Percentiles rank a stretch among this genome's conserved stretches.
These are phyloP conservation scores for Pseudorhombus dupliciocellatus DNA, from an alignment of 2,113 vertebrate species.

Conservation along the genomic window DNA sequence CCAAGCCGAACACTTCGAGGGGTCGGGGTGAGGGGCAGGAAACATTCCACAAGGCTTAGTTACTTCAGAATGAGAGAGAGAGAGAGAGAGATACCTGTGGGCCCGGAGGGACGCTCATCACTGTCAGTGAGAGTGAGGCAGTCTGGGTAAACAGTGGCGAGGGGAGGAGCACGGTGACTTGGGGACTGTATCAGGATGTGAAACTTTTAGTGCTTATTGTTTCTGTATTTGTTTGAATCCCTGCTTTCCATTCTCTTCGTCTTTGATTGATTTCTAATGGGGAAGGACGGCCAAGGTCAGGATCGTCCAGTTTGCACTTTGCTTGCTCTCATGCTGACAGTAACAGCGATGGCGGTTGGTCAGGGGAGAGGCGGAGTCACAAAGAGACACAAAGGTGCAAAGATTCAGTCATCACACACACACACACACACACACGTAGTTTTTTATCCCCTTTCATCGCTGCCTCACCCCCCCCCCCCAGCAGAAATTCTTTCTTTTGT, in stretches of 20 bases:
- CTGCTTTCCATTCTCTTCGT: background rate
- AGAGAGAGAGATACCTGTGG: slow-evolving; percentile 44
- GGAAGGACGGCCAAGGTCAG: background rate
- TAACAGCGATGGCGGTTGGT: slow-evolving; percentile 5
- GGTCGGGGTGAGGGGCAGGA: slow-evolving; percentile 42
- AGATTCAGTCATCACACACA: slow-evolving; percentile 7
- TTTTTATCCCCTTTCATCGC: slow-evolving; percentile 59
- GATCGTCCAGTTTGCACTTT: background rate
- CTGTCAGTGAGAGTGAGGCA: slow-evolving; percentile 36
- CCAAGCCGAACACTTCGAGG: slow-evolving; percentile 47
- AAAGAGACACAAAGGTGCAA: slow-evolving; percentile 41
- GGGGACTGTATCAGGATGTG: background rate
- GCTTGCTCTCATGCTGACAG: background rate
- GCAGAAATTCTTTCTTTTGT: slow-evolving; percentile 33
- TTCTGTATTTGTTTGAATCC: slow-evolving; percentile 1
- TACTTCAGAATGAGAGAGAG: slow-evolving; percentile 57
- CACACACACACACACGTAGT: slow-evolving; percentile 28
- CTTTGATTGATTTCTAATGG: background rate
- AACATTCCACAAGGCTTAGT: slow-evolving; percentile 73
- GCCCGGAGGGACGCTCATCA: slow-evolving; percentile 58
- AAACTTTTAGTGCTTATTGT: slow-evolving; percentile 5
- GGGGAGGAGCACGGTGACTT: background rate
- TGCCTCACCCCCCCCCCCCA: slow-evolving; percentile 42
- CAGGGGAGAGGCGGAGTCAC: slow-evolving; percentile 5
- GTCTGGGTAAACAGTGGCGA: slow-evolving; percentile 53